Percentiles rank a stretch among this genome's conserved stretches.
phyloP scores from a whole-genome alignment of 2,797 vertebrate species.

The Hydrocynus forskahlii region DNA sequence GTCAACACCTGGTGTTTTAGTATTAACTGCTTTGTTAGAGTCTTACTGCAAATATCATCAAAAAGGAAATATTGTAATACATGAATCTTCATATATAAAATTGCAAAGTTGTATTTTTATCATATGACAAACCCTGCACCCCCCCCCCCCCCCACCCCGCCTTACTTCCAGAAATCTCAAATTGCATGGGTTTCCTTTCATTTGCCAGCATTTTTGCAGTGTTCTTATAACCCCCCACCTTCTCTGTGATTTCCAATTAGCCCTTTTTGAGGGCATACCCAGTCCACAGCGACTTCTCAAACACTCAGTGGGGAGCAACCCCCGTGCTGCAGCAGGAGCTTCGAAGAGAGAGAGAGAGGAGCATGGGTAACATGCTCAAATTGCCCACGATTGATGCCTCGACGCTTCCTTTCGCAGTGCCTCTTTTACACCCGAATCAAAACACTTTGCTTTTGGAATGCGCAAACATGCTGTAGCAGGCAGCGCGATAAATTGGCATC shows the following conservation, averaged over 20 bases:
- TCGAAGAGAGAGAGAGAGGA: conserved; percentile 45
- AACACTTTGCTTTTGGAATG: conserved; percentile 74
- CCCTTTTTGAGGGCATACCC: not conserved
- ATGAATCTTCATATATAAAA: too few species aligned
- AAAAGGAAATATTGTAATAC: too few species aligned
- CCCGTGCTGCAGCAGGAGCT: conserved; percentile 38
- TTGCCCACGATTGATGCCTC: conserved; percentile 72
- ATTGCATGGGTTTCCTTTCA: too few species aligned
- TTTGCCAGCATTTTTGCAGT: not conserved
- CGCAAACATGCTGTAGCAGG: conserved; percentile 70
- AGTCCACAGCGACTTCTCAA: not conserved
- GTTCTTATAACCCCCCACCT: not conserved
- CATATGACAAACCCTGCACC: too few species aligned
- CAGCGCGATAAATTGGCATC: conserved; percentile 75
- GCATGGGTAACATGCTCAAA: conserved; percentile 64
- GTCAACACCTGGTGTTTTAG: too few species aligned
- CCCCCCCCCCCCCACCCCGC: too few species aligned
- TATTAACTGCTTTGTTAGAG: too few species aligned
- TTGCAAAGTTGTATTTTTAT: too few species aligned
- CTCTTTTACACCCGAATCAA: conserved; percentile 65
- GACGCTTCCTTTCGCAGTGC: conserved; percentile 51
- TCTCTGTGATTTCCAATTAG: conserved; percentile 18
- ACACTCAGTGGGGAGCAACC: not conserved
- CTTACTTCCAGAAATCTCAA: too few species aligned
- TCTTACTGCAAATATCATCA: too few species aligned